A percentile compares a stretch with the other conserved stretches of the same genome.
Conservation (phyloP, 92 coral and sea anemone species). For the Pocillopora grandis region DNA sequence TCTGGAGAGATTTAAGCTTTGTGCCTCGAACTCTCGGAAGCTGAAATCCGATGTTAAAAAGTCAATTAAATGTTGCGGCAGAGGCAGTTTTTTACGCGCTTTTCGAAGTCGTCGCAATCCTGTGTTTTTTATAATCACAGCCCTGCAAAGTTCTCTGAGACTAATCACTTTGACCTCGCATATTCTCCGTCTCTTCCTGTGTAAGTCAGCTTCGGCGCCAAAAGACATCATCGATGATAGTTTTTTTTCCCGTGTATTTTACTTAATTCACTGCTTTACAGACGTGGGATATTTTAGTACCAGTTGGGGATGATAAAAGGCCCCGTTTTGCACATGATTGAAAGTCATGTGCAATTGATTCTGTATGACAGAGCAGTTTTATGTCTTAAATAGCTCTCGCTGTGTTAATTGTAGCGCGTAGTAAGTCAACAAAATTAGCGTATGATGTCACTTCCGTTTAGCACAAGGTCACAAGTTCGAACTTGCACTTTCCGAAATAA, state of each 20-base stretch:
- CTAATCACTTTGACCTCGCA: conserved; percentile 13
- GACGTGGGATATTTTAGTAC: conserved; percentile 7
- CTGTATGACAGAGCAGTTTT: conserved; percentile 33
- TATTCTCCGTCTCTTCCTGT: conserved; percentile 15
- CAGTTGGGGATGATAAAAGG: conserved; percentile 32
- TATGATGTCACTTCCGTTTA: conserved; percentile 70
- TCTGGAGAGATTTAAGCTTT: conserved; percentile 54
- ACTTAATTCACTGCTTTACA: background rate
- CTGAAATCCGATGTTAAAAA: conserved; percentile 55
- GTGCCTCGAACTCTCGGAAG: conserved; percentile 48
- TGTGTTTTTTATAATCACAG: conserved; percentile 39
- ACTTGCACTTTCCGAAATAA: conserved; percentile 22
- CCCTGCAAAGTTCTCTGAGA: conserved; percentile 52
- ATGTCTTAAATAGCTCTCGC: conserved; percentile 21
- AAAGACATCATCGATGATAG: conserved; percentile 2
- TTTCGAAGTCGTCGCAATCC: conserved; percentile 43
- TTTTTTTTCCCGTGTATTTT: background rate
- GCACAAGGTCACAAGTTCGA: conserved; percentile 3
- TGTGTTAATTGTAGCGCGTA: conserved; percentile 30
- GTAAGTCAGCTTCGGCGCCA: conserved; percentile 1
- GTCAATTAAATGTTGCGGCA: conserved; percentile 63
- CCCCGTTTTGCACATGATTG: conserved; percentile 35
- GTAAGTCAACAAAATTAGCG: conserved; percentile 36
- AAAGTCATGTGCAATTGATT: conserved; percentile 44
- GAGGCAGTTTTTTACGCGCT: conserved; percentile 56